Conservation (phyloP, 2,113 vertebrate genomes). For the Leptobrachium leishanense region DNA sequence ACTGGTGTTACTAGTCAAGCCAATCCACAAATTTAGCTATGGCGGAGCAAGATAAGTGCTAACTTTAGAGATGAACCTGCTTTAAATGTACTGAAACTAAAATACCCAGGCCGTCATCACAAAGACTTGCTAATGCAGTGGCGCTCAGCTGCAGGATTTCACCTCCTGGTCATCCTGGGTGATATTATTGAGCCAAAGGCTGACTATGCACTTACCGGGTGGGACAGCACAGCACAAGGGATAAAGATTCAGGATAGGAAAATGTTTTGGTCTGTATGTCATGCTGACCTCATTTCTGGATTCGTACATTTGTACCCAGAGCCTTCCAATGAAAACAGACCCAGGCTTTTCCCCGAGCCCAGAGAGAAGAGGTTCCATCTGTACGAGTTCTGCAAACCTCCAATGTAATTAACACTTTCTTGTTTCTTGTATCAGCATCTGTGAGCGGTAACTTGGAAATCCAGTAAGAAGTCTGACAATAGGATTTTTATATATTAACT, state of each 20-base stretch:
- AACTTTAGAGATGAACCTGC: no score
- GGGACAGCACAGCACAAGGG: constrained; percentile 21
- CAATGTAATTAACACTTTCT: constrained; percentile 1
- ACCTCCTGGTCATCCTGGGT: background rate
- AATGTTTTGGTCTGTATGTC: constrained; percentile 38
- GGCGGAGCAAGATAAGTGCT: no score
- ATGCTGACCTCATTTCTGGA: constrained; percentile 39
- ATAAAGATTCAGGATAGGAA: constrained; percentile 37
- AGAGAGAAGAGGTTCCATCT: constrained; percentile 19
- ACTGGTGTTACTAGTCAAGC: no score
- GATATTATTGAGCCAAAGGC: constrained; percentile 2
- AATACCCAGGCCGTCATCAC: no score
- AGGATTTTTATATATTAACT: no score
- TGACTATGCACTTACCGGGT: constrained; percentile 31
- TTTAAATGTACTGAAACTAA: no score
- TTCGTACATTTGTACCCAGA: constrained; percentile 20
- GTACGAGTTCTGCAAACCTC: constrained; percentile 17
- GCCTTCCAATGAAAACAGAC: constrained; percentile 38
- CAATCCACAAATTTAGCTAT: no score
- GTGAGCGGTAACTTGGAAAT: no score
- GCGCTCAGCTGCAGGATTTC: background rate
- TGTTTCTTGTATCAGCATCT: background rate
- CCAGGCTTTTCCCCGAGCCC: constrained; percentile 26
- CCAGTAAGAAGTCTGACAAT: no score
- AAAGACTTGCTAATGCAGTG: no score